phyloP scores from a whole-genome alignment of 2,797 vertebrate species.

The Mergus octosetaceus region DNA sequence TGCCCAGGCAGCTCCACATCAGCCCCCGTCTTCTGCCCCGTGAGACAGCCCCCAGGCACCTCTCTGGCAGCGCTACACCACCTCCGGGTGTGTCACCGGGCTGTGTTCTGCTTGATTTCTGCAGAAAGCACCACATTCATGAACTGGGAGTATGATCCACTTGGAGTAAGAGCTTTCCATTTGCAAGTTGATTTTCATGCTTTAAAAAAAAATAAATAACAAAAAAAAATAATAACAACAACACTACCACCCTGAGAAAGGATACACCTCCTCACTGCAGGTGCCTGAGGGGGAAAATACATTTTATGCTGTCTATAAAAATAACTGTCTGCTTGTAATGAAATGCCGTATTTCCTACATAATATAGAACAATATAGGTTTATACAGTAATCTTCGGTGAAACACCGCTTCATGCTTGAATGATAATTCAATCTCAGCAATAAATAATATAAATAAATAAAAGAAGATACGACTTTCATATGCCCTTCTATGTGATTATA shows the following conservation, averaged over 20 bases:
- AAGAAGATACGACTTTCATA: slow-evolving; percentile 30
- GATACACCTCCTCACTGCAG: slow-evolving; percentile 30
- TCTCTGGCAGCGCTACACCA: fast-evolving
- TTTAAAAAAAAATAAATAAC: neutral
- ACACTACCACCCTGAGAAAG: neutral
- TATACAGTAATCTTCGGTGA: slow-evolving; percentile 64
- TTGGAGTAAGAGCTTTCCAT: slow-evolving; percentile 12
- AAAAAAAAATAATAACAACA: neutral
- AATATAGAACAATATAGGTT: slow-evolving; percentile 54
- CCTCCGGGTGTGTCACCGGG: fast-evolving
- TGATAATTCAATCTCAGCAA: slow-evolving; percentile 64
- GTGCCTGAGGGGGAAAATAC: slow-evolving; percentile 47
- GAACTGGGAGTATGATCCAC: neutral
- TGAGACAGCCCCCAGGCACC: fast-evolving
- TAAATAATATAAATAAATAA: slow-evolving; percentile 42
- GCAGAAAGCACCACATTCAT: neutral
- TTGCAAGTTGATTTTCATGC: slow-evolving; percentile 16
- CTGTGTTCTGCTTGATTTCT: neutral
- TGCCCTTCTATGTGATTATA: slow-evolving; percentile 27
- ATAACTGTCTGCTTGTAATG: slow-evolving; percentile 57
- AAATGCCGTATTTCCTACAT: slow-evolving; percentile 54
- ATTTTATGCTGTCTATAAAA: slow-evolving; percentile 61
- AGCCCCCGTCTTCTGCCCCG: neutral
- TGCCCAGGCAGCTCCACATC: neutral
- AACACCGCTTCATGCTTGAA: slow-evolving; percentile 45